Evolutionary conservation across 2,113 vertebrate species (phyloP).

Genomic region (Hemibagrus wyckioides): DNA sequence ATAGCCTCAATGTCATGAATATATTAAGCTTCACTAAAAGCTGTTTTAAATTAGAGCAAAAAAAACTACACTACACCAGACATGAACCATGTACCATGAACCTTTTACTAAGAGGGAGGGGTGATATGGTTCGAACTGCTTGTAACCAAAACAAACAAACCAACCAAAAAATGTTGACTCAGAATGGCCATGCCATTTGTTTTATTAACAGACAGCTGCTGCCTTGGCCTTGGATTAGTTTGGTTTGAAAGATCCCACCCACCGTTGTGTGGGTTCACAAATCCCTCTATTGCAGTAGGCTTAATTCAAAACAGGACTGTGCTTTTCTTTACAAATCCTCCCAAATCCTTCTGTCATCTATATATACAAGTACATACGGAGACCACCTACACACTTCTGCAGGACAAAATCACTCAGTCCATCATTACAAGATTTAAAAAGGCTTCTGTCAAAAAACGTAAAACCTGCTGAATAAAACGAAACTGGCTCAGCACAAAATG

Average conservation of each 20-base stretch:
- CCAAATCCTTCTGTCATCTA: conserved; percentile 71
- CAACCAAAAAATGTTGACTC: neutral
- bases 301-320: conserved; percentile 66
- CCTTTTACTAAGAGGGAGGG: neutral
- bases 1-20: neutral
- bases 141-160: neutral
- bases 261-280: conserved; percentile 71
- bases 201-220: conserved; percentile 34
- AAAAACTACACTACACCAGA: neutral
- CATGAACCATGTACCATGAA: too few relatives aligned
- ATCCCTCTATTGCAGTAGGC: conserved; percentile 73
- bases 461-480: neutral
- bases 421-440: conserved; percentile 3
- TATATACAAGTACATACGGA: conserved; percentile 31
- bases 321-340: conserved; percentile 63
- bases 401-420: neutral
- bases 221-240: conserved; percentile 41
- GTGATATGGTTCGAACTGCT: neutral
- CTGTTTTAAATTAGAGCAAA: neutral
- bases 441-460: neutral
- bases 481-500: neutral
- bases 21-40: neutral
- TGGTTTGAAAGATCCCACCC: conserved; percentile 65
- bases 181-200: neutral
- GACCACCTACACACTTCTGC: neutral